Conservation (phyloP, 2,797 vertebrate species). For the Okamejei kenojei region DNA sequence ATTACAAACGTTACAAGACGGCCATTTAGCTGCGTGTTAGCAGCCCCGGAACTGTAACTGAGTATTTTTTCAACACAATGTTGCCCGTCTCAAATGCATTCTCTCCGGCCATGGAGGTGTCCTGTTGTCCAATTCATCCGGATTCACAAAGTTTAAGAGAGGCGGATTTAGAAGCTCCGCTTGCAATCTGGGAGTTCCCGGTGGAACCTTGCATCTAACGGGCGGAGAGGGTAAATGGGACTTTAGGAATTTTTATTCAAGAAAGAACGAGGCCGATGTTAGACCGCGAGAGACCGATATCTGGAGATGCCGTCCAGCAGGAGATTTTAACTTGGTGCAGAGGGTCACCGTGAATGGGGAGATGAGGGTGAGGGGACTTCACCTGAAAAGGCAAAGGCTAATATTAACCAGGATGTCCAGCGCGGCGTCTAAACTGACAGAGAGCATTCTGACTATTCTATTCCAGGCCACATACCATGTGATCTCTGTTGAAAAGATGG, state of each 20-base stretch:
- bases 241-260: not conserved
- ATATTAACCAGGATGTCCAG: not conserved
- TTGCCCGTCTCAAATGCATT: not conserved
- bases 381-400: not conserved
- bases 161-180: not conserved
- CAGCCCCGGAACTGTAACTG: not conserved
- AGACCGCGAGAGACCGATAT: not conserved
- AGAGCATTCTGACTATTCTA: not conserved
- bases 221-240: not conserved
- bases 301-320: no score
- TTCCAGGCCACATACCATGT: not conserved
- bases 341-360: not conserved
- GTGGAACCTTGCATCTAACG: not conserved
- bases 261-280: not conserved
- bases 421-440: not conserved
- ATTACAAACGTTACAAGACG: not conserved
- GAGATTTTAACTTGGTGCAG: no score
- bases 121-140: not conserved
- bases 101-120: not conserved
- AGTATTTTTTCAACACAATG: not conserved
- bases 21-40: not conserved
- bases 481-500: not conserved
- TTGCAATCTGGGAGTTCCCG: not conserved
- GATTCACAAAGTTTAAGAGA: slow-evolving; percentile 5
- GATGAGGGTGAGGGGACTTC: not conserved